Conservation (phyloP, 1,140 invertebrate species). For the Drosophila ambigua region DNA sequence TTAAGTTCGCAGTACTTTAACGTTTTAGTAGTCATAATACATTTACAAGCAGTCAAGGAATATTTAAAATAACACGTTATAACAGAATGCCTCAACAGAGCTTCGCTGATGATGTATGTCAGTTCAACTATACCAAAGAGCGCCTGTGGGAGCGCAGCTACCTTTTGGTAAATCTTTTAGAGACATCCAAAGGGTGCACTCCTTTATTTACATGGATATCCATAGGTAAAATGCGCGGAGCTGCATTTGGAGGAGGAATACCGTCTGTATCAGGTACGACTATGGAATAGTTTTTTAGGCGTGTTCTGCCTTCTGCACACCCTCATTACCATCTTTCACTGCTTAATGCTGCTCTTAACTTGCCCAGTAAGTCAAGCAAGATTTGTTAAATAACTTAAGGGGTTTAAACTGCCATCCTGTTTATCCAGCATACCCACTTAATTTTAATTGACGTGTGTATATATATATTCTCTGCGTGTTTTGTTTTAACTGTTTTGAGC, state of each 20-base stretch:
- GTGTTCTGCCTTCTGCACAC: slow-evolving; percentile 38
- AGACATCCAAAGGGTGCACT: neutral
- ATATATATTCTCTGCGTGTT: slow-evolving; percentile 75
- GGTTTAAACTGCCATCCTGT: neutral
- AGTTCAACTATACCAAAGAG: neutral
- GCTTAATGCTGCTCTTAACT: slow-evolving; percentile 4
- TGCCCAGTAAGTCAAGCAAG: slow-evolving; percentile 17
- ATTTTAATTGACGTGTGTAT: slow-evolving; percentile 70
- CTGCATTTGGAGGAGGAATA: slow-evolving; percentile 33
- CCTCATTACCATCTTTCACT: neutral
- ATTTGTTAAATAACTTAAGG: too few relatives aligned
- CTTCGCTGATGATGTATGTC: neutral
- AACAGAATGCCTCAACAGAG: slow-evolving; percentile 1
- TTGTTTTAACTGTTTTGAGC: slow-evolving; percentile 83
- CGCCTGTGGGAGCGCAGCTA: slow-evolving; percentile 27
- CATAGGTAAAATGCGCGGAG: slow-evolving; percentile 38
- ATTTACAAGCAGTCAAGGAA: too few relatives aligned
- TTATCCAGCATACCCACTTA: slow-evolving; percentile 3
- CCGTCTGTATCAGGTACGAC: slow-evolving; percentile 26
- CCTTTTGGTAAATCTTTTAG: slow-evolving; percentile 29
- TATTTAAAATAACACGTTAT: too few relatives aligned
- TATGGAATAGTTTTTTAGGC: slow-evolving; percentile 14
- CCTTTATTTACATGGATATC: neutral
- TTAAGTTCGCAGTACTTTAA: too few relatives aligned
- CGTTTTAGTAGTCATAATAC: too few relatives aligned